Conservation (phyloP, 2,797 vertebrate species). For the Coregonus sp. region DNA sequence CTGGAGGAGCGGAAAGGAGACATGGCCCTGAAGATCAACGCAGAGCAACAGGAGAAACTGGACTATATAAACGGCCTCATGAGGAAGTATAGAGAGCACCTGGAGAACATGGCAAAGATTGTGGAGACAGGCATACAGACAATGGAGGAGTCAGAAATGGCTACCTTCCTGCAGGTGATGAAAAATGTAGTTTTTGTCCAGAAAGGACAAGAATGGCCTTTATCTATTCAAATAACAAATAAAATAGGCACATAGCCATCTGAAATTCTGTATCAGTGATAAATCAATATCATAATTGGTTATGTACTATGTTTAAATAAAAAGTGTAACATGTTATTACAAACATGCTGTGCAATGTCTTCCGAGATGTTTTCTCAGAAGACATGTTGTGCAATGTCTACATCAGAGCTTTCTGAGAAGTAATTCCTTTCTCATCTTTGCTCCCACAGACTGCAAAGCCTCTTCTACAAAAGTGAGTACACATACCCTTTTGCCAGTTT, state of each 20-base stretch:
- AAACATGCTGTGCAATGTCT: neutral
- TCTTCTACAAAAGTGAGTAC: constrained; percentile 90
- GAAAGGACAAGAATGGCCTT: neutral
- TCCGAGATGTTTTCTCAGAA: neutral
- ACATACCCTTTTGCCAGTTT: neutral
- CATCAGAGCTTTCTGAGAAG: neutral
- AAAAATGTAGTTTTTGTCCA: constrained; percentile 7
- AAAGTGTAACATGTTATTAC: neutral
- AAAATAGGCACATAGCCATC: neutral
- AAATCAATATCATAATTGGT: too few relatives aligned
- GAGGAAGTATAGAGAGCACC: constrained; percentile 84
- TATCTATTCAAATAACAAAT: neutral
- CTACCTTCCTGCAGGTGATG: constrained; percentile 91
- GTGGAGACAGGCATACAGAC: constrained; percentile 91
- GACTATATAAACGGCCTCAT: constrained; percentile 83
- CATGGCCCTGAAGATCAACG: constrained; percentile 84
- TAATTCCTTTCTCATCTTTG: constrained; percentile 15
- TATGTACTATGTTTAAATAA: neutral
- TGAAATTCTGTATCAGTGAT: too few relatives aligned
- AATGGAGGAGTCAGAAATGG: constrained; percentile 95
- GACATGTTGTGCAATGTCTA: neutral
- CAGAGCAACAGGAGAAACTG: constrained; percentile 89
- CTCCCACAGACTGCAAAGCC: constrained; percentile 83
- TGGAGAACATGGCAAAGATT: constrained; percentile 85
- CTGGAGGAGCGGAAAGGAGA: constrained; percentile 91